Conservation (phyloP, 2,113 vertebrate species). For the Microtus oregoni region DNA sequence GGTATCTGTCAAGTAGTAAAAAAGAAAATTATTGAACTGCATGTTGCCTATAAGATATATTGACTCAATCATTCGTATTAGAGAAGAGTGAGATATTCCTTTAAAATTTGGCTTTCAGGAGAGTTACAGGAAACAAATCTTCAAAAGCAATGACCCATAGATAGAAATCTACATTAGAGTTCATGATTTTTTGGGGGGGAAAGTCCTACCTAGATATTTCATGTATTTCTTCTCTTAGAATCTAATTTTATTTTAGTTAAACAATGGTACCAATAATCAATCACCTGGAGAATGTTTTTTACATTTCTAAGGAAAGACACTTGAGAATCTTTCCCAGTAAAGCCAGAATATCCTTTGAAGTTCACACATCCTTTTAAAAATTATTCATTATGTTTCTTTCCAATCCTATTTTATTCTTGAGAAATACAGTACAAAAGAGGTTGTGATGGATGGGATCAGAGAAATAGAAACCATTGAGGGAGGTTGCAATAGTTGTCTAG, state of each 20-base stretch:
- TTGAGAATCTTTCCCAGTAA: neutral
- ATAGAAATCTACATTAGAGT: neutral
- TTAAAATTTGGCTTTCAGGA: neutral
- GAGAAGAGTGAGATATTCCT: neutral
- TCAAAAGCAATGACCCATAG: neutral
- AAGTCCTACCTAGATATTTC: neutral
- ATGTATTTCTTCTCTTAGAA: neutral
- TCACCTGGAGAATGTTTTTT: neutral
- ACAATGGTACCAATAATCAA: neutral
- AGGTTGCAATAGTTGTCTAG: neutral
- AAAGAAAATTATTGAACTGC: neutral
- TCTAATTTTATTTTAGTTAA: neutral
- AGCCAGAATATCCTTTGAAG: neutral
- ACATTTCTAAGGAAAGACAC: neutral
- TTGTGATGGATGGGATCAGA: accelerated
- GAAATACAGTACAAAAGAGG: neutral
- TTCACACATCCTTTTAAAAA: neutral
- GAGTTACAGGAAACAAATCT: neutral
- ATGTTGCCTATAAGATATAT: neutral
- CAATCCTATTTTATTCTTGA: neutral
- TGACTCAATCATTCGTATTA: neutral
- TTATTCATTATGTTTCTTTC: neutral
- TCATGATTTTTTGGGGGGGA: neutral
- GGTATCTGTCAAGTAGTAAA: neutral
- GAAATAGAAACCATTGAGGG: neutral